A percentile compares a stretch with the other conserved stretches of the same genome.
phyloP scores from a whole-genome alignment of 2,113 vertebrate species.

The Muntiacus reevesi region DNA sequence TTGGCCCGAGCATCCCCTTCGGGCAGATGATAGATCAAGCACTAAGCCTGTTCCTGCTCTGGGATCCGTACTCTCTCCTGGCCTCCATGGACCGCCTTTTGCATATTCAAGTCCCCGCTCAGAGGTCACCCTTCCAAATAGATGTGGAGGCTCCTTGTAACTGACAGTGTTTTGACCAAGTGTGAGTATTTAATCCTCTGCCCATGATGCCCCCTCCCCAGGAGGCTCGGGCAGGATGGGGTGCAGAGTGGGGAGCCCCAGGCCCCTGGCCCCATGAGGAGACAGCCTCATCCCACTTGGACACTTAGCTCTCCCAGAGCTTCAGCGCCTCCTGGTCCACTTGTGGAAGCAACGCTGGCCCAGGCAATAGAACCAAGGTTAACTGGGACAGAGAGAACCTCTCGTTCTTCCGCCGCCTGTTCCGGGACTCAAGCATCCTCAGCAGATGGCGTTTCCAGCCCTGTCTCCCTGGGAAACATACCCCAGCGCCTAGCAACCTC shows the following conservation, averaged over 20 bases:
- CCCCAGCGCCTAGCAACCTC: constrained; percentile 64
- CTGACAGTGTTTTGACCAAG: constrained; percentile 55
- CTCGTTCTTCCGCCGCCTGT: constrained; percentile 53
- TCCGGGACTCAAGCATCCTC: constrained; percentile 53
- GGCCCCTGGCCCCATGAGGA: not conserved
- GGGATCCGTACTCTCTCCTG: constrained; percentile 39
- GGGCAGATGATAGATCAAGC: constrained; percentile 59
- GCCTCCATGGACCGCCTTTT: constrained; percentile 49
- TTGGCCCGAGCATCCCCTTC: constrained; percentile 14
- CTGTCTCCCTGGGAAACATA: constrained; percentile 66
- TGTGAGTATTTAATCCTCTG: constrained; percentile 58
- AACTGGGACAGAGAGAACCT: constrained; percentile 45
- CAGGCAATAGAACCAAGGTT: not conserved
- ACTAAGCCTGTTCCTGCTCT: constrained; percentile 38
- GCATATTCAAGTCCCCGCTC: constrained; percentile 66
- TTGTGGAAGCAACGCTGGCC: not conserved
- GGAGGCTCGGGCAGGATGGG: not conserved
- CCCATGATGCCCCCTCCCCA: not conserved
- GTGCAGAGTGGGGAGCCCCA: not conserved
- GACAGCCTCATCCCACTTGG: not conserved
- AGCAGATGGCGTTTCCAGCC: constrained; percentile 68
- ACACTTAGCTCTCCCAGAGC: not conserved
- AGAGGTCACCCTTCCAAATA: constrained; percentile 8
- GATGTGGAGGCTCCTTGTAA: constrained; percentile 43
- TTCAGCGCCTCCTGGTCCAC: not conserved